A percentile compares a stretch with the other conserved stretches of the same genome.
phyloP scores from a whole-genome alignment of 2,113 vertebrate species.

The Onychorhynchus coronatus region DNA sequence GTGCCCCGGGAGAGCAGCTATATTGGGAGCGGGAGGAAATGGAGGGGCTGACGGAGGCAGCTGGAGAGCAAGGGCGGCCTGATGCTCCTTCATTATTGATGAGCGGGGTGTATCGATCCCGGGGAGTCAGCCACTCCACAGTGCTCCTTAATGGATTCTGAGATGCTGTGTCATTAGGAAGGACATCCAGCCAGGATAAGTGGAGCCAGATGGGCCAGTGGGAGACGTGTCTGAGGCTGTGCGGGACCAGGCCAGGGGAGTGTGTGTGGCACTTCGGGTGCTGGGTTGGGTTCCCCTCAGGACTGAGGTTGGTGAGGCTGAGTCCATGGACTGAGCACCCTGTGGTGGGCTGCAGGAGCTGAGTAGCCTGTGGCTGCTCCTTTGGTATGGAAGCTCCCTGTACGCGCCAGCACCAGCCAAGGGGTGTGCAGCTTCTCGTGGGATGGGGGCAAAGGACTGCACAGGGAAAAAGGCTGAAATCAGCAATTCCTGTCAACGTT shows the following conservation, averaged over 20 bases:
- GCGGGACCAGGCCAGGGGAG: neutral
- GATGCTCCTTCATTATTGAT: constrained; percentile 60
- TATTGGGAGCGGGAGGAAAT: constrained; percentile 10
- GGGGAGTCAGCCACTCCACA: neutral
- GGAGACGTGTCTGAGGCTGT: neutral
- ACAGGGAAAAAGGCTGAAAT: neutral
- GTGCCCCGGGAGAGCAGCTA: neutral
- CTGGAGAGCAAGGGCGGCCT: constrained; percentile 49
- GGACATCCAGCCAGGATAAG: neutral
- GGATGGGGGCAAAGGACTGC: neutral
- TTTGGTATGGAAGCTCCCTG: neutral
- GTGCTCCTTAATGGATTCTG: constrained; percentile 50
- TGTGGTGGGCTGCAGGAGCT: neutral
- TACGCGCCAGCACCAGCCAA: rapidly evolving
- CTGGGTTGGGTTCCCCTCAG: neutral
- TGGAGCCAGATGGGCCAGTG: constrained; percentile 8
- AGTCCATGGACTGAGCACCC: neutral
- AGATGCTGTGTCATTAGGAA: constrained; percentile 68
- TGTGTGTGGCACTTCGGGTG: neutral
- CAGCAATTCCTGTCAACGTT: rapidly evolving
- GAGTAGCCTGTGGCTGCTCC: neutral
- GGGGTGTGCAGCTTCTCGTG: neutral
- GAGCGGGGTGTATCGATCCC: constrained; percentile 43
- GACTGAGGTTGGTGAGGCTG: neutral
- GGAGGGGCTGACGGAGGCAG: constrained; percentile 13